Evolutionary conservation across 2,888 invertebrate species (phyloP), one percentile per base, ranked within the genome.

Genomic region (Graphium colonna): DNA sequence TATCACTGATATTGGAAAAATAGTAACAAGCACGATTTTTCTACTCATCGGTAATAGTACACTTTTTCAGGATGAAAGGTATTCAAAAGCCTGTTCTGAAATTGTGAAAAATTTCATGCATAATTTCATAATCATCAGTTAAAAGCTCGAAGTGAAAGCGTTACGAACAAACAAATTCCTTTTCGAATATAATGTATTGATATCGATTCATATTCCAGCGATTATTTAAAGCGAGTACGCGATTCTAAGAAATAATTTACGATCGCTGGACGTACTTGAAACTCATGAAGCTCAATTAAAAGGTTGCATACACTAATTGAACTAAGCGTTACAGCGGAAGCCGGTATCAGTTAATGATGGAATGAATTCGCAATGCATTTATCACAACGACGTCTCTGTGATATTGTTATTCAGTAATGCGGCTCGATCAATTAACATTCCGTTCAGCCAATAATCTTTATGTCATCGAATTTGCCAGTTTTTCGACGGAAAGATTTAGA

Each of bases 251-350:
- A 49, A 48, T 44, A 44, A 53, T 43, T 53, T 43, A 44, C 15
- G 31, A 18, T 43, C 10, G 18, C 17, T 41, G 39, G 39, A 49
- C 40, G 49, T 53, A 49, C 53, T 49, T 54, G 53, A 54, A 44
- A 49, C 43, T 54, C 49, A 54, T 54, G 53, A 39, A 49, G 53
- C 39, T 44, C 44, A 54, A 54, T 54, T 44, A 54, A 54, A 49
- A 49, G 49, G 53, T 45, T 54, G 48, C 53, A 31, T 43, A 44
- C 53, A 16, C 33, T 54, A 49, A 49, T 54, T 54, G 49, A 54
- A 40, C 40, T 33, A 45, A 54, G 45, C 40, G 50, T 17, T 45
- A 44, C 31, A 49, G 15, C 50, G 54, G 54, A 54, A 54, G 50
- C 43, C 21, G 49, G 45, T 54, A 54, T 54, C 54, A 45, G 45